Percentiles rank a stretch among this genome's conserved stretches.
Conservation (phyloP, 1,140 invertebrate genomes). For the Pygmarrhopalites habei region DNA sequence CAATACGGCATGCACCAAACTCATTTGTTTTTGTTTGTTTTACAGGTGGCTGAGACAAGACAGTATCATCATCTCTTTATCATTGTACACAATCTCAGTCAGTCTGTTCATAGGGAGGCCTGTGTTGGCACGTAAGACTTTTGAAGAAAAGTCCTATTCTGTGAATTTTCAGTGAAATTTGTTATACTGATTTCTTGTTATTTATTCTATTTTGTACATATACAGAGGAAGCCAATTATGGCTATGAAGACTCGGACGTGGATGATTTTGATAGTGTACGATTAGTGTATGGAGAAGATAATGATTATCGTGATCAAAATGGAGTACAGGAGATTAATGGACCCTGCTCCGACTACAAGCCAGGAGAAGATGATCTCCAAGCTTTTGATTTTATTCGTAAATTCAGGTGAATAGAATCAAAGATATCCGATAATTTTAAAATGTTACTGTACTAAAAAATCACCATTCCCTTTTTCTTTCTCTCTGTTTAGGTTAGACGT, state of each 20-base stretch:
- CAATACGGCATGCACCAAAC: no score
- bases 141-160: neutral
- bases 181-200: neutral
- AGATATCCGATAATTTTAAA: neutral
- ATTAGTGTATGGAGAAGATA: conserved; percentile 35
- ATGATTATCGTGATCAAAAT: conserved; percentile 25
- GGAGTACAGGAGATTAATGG: conserved; percentile 39
- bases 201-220: neutral
- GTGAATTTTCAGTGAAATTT: neutral
- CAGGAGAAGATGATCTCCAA: conserved; percentile 66
- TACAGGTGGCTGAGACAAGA: conserved; percentile 13
- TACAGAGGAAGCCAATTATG: conserved; percentile 25
- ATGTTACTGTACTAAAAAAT: neutral
- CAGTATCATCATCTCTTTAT: conserved; percentile 4
- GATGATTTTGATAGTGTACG: conserved; percentile 39
- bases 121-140: conserved; percentile 16
- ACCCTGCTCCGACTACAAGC: conserved; percentile 57
- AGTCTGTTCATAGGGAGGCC: neutral
- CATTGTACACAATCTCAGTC: conserved; percentile 16
- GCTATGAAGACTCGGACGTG: conserved; percentile 35
- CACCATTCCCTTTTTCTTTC: neutral
- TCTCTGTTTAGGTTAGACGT: conserved; percentile 51
- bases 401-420: conserved; percentile 45
- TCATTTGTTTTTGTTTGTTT: neutral
- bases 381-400: conserved; percentile 70